Conservation (phyloP, 2,888 invertebrate species). For the Alentia gelatinosa region DNA sequence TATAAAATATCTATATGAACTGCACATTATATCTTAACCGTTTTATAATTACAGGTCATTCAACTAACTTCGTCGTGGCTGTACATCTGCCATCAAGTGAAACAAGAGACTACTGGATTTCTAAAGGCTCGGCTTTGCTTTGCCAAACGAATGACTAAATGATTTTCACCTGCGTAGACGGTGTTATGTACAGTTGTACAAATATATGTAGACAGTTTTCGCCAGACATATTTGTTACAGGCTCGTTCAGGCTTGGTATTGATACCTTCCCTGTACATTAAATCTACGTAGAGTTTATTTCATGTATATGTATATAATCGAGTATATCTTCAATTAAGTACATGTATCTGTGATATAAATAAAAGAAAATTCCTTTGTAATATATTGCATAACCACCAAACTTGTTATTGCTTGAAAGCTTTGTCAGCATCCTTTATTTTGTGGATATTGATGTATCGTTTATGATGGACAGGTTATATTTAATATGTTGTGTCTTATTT, state of each 20-base stretch:
- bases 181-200: not conserved
- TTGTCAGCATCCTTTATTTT: not conserved
- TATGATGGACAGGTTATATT: not conserved
- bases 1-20: not conserved
- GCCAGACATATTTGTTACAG: not conserved
- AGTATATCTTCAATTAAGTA: not conserved
- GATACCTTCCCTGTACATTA: not conserved
- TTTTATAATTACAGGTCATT: constrained; percentile 76
- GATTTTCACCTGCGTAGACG: not conserved
- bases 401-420: not conserved
- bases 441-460: not conserved
- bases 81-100: constrained; percentile 82
- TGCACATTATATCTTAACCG: not conserved
- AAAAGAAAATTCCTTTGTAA: not conserved
- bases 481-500: not conserved
- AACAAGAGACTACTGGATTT: constrained; percentile 90
- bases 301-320: not conserved
- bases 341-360: not conserved
- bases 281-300: not conserved
- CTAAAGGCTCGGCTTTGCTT: constrained; percentile 92
- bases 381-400: not conserved
- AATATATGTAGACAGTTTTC: not conserved
- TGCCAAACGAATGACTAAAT: constrained; percentile 7
- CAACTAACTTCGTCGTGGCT: constrained; percentile 81
- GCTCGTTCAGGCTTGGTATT: not conserved